These are phyloP conservation scores for Eueides isabella DNA, from an alignment of 1,140 invertebrate species.

Conservation along the genomic window DNA sequence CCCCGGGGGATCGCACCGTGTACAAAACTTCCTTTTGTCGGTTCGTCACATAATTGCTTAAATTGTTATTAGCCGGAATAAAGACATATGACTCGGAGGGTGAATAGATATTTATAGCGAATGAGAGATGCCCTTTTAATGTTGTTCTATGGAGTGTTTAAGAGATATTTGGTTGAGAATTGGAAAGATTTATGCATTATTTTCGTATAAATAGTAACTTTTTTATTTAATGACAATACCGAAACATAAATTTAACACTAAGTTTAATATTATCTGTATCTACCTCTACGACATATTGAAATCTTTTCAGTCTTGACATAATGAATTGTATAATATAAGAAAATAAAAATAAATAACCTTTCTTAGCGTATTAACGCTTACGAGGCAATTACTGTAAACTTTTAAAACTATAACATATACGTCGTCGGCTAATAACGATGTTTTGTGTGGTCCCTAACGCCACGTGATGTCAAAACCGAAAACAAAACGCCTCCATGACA, in stretches of 20 bases:
- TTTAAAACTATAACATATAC: constrained; percentile 68
- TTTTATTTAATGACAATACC: background rate
- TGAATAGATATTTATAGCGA: constrained; percentile 70
- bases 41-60: constrained; percentile 72
- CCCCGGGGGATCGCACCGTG: constrained; percentile 50
- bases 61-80: constrained; percentile 80
- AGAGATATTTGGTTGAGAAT: constrained; percentile 34
- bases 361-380: constrained; percentile 56
- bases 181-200: constrained; percentile 32
- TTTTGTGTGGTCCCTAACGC: constrained; percentile 66
- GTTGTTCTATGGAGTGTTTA: constrained; percentile 43
- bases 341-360: constrained; percentile 10
- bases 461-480: constrained; percentile 63
- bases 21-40: constrained; percentile 73
- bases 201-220: background rate
- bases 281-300: background rate
- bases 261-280: background rate
- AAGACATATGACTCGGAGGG: constrained; percentile 73
- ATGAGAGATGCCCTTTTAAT: constrained; percentile 75
- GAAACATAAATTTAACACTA: no score
- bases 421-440: constrained; percentile 69
- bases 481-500: constrained; percentile 74
- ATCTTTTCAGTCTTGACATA: background rate
- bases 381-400: constrained; percentile 54
- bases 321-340: background rate